phyloP scores from a whole-genome alignment of 2,797 vertebrate genomes.

The Poliocrania exsul region DNA sequence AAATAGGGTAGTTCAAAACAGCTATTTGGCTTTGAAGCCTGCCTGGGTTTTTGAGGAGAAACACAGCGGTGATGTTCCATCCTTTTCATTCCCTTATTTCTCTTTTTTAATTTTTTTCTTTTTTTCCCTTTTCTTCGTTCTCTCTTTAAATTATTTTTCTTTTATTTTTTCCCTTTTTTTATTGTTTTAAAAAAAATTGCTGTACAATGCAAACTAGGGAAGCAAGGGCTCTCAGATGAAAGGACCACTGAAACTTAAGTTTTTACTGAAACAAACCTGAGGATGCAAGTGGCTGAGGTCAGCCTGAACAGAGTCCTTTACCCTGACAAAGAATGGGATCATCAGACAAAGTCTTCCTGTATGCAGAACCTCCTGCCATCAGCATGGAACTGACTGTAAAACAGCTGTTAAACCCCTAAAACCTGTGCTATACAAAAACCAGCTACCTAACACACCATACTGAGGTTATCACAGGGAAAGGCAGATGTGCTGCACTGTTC shows the following conservation, averaged over 20 bases:
- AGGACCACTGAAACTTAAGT: not conserved
- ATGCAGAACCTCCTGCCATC: not conserved
- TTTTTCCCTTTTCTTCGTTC: not conserved
- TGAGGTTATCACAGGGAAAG: not conserved
- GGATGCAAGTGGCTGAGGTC: not conserved
- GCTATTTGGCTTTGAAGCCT: not conserved
- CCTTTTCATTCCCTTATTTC: accelerated
- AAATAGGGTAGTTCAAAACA: not conserved
- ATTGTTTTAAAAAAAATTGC: not conserved
- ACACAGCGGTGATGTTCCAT: accelerated
- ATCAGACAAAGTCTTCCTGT: not conserved
- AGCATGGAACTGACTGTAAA: not conserved
- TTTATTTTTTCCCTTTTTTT: too few species aligned
- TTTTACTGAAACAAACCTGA: not conserved
- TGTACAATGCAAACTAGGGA: not conserved
- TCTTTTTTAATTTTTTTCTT: not conserved
- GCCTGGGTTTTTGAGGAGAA: not conserved
- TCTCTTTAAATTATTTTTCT: accelerated
- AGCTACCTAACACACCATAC: accelerated
- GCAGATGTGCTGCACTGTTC: not conserved
- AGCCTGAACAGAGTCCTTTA: not conserved
- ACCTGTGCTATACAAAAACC: not conserved
- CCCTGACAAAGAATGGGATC: not conserved
- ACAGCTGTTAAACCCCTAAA: not conserved
- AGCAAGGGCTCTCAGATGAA: not conserved